Evolutionary conservation across 1,140 invertebrate genomes (phyloP).

Genomic region (Schlechtendalia chinensis): DNA sequence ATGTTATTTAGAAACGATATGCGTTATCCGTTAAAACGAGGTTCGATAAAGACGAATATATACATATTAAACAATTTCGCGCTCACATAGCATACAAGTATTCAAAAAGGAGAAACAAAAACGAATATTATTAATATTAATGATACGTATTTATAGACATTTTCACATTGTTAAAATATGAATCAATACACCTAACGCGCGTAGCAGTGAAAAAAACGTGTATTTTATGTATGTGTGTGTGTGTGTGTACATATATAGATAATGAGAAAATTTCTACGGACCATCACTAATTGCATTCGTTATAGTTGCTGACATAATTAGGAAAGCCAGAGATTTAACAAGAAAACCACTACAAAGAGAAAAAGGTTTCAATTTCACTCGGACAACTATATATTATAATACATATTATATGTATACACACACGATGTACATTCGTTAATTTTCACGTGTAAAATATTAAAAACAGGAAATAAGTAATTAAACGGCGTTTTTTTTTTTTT

Average conservation of each 20-base stretch:
- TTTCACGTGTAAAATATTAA: neutral
- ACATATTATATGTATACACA: neutral
- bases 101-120: neutral
- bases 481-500: too few relatives aligned
- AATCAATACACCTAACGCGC: neutral
- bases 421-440: neutral
- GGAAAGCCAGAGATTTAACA: slow-evolving; percentile 10
- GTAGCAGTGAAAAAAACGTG: neutral
- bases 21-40: neutral
- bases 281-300: slow-evolving; percentile 44
- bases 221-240: too few relatives aligned
- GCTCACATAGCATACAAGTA: too few relatives aligned
- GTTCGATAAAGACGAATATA: neutral
- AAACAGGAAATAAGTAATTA: slow-evolving; percentile 1
- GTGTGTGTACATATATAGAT: neutral
- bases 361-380: slow-evolving; percentile 13
- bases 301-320: slow-evolving; percentile 35
- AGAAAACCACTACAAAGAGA: slow-evolving; percentile 14
- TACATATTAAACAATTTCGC: too few relatives aligned
- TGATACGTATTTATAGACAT: neutral
- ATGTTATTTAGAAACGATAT: neutral
- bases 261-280: slow-evolving; percentile 15
- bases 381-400: neutral
- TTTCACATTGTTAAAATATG: slow-evolving; percentile 14
- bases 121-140: neutral